Conservation (phyloP, 2,888 invertebrate genomes). For the Lasioglossum pauxillum region DNA sequence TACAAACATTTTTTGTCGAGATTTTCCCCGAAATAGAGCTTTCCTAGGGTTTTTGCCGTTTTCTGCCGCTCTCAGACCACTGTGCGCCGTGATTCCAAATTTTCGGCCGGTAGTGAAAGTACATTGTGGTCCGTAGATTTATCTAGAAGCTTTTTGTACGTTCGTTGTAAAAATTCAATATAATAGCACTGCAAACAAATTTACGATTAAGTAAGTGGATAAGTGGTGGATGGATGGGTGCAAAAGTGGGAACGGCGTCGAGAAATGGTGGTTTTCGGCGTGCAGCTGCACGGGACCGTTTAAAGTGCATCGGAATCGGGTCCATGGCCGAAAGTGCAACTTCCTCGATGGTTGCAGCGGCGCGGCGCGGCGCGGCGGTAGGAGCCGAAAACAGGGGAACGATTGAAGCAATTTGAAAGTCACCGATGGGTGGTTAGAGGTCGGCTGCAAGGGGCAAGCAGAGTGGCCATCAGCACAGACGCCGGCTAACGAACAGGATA, state of each 20-base stretch:
- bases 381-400: not conserved
- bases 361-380: not conserved
- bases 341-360: not conserved
- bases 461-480: conserved; percentile 18
- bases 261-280: not conserved
- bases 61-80: no score
- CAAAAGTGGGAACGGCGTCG: not conserved
- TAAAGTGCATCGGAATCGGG: not conserved
- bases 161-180: not conserved
- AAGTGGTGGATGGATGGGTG: not conserved
- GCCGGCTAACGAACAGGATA: conserved; percentile 40
- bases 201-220: not conserved
- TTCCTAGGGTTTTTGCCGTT: no score
- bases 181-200: not conserved
- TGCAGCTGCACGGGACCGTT: not conserved
- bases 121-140: not conserved
- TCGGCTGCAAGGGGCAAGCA: conserved; percentile 22
- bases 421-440: conserved; percentile 13
- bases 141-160: not conserved
- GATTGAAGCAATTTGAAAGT: conserved; percentile 20
- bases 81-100: no score
- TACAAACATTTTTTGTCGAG: no score
- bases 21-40: no score
- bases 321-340: not conserved
- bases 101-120: no score